Conservation (phyloP, 1,140 invertebrate species). For the Gonatopus flavifemur region DNA sequence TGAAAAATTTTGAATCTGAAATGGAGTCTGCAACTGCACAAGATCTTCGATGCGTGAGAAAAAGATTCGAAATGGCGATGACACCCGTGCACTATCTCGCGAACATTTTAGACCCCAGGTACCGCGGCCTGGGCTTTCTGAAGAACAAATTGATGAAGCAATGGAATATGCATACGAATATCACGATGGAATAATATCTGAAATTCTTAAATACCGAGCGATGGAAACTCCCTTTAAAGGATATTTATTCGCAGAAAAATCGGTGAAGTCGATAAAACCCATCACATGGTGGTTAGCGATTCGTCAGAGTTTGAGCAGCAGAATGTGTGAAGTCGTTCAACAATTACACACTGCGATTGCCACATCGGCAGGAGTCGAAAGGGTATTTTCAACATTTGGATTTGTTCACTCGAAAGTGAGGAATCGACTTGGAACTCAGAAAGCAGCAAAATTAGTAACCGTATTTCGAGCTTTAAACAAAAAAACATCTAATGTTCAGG, state of each 20-base stretch:
- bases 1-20: no score
- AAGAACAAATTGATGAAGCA: slow-evolving; percentile 9
- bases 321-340: not conserved
- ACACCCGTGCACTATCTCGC: slow-evolving; percentile 9
- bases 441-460: slow-evolving; percentile 21
- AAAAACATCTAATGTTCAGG: no score
- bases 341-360: slow-evolving; percentile 15
- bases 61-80: slow-evolving; percentile 7
- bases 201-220: no score
- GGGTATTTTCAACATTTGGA: slow-evolving; percentile 20
- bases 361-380: slow-evolving; percentile 19
- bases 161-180: slow-evolving; percentile 5
- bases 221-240: not conserved
- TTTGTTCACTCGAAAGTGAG: slow-evolving; percentile 21
- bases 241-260: no score
- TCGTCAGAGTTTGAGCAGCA: no score
- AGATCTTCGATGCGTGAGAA: not conserved
- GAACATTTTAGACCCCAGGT: slow-evolving; percentile 4
- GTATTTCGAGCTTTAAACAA: slow-evolving; percentile 17
- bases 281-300: no score
- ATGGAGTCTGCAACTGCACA: no score
- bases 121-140: not conserved
- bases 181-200: not conserved
- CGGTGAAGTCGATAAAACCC: no score
- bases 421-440: slow-evolving; percentile 19